Conservation (phyloP, 2,888 invertebrate species). For the Chrysina gloriosa region DNA sequence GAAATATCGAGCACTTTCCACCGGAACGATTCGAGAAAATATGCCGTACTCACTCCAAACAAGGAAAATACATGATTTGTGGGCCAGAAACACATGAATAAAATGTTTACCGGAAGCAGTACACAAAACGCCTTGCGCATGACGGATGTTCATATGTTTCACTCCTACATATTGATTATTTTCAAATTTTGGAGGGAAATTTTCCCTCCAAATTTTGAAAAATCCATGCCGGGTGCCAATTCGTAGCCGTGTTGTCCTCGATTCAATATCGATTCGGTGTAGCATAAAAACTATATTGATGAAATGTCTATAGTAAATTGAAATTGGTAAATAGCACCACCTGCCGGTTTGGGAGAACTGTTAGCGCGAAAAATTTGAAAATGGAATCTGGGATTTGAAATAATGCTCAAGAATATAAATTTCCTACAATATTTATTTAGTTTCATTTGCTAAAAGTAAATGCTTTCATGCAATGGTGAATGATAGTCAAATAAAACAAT, state of each 20-base stretch:
- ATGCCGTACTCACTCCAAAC: conserved; percentile 48
- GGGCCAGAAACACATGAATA: conserved; percentile 51
- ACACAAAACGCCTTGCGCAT: conserved; percentile 50
- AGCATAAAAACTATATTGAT: too few relatives aligned
- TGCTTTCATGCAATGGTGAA: too few relatives aligned
- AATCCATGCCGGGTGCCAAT: conserved; percentile 9
- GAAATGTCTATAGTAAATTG: too few relatives aligned
- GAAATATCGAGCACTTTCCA: conserved; percentile 11
- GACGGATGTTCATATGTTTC: conserved; percentile 50
- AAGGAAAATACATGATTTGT: conserved; percentile 50
- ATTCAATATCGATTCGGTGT: conserved; percentile 24
- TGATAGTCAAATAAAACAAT: too few relatives aligned
- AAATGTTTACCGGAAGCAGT: conserved; percentile 54
- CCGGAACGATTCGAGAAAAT: conserved; percentile 37
- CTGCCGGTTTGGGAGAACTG: too few relatives aligned
- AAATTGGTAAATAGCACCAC: too few relatives aligned
- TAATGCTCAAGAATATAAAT: too few relatives aligned
- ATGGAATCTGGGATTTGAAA: too few relatives aligned
- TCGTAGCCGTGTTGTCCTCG: neutral
- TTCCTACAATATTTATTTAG: too few relatives aligned
- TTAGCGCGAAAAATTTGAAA: too few relatives aligned
- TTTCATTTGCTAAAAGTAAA: too few relatives aligned
- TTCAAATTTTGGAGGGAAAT: conserved; percentile 45
- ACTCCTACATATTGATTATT: conserved; percentile 37
- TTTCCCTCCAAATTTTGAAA: too few relatives aligned